phyloP scores from a whole-genome alignment of 2,797 vertebrate genomes.

The Coilia nasus region DNA sequence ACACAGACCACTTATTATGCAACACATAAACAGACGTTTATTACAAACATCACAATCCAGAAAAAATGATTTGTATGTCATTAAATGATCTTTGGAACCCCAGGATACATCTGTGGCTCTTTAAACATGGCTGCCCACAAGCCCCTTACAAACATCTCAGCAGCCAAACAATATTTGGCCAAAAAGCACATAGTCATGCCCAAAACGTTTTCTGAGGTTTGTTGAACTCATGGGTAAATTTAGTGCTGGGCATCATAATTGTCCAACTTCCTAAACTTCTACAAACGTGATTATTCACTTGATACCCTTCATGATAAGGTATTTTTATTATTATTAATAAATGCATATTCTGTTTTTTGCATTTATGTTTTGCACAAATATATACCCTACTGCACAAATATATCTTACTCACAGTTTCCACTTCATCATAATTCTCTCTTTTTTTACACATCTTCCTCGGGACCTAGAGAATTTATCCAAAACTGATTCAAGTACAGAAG shows the following conservation, averaged over 20 bases:
- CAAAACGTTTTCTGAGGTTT: not conserved
- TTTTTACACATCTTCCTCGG: conserved; percentile 43
- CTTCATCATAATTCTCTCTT: conserved; percentile 37
- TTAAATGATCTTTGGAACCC: conserved; percentile 74
- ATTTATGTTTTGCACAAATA: conserved; percentile 51
- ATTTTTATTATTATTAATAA: conserved; percentile 40
- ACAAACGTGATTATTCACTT: not conserved
- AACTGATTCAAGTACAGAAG: conserved; percentile 63
- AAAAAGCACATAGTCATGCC: conserved; percentile 37
- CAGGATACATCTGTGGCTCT: conserved; percentile 50
- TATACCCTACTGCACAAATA: conserved; percentile 26
- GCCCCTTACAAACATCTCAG: conserved; percentile 36
- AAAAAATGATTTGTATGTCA: conserved; percentile 70
- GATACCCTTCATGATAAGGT: conserved; percentile 10
- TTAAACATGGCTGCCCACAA: conserved; percentile 36
- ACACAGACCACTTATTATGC: conserved; percentile 53
- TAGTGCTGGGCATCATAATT: not conserved
- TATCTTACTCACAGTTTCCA: conserved; percentile 46
- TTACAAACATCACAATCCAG: conserved; percentile 81
- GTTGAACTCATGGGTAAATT: not conserved
- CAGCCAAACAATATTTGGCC: conserved; percentile 27
- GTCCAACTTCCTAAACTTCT: not conserved
- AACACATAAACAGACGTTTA: conserved; percentile 74
- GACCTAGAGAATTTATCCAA: conserved; percentile 58
- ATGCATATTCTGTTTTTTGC: not conserved